phyloP scores from a whole-genome alignment of 2,113 vertebrate genomes.

The Tautogolabrus adspersus region DNA sequence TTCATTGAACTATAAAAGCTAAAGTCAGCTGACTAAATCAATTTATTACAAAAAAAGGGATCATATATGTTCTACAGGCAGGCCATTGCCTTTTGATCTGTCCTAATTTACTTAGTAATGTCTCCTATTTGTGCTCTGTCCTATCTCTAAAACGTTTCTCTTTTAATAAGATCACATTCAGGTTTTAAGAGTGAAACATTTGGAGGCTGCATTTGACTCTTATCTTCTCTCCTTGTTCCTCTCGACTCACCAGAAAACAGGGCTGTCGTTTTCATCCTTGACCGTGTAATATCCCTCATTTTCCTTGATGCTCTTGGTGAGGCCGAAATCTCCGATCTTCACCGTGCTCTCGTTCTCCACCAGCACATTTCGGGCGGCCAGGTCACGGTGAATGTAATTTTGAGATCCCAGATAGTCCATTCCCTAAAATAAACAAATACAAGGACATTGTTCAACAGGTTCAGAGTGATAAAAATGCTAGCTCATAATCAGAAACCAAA shows the following conservation, averaged over 20 bases:
- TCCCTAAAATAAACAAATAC: constrained; percentile 74
- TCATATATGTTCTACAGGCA: too few species aligned
- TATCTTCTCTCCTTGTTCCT: neutral
- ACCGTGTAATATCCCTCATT: constrained; percentile 97
- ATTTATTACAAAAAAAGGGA: too few species aligned
- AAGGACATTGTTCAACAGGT: neutral
- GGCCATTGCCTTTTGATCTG: too few species aligned
- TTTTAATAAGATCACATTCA: too few species aligned
- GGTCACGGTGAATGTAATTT: constrained; percentile 95
- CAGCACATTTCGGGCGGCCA: constrained; percentile 95
- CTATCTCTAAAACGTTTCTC: too few species aligned
- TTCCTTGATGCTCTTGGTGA: constrained; percentile 96
- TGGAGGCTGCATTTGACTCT: neutral
- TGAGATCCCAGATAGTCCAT: constrained; percentile 95
- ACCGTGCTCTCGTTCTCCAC: constrained; percentile 94
- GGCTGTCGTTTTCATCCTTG: constrained; percentile 94
- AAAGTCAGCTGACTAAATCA: too few species aligned
- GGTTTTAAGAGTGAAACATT: neutral
- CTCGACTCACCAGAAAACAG: constrained; percentile 92
- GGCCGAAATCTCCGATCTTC: constrained; percentile 97
- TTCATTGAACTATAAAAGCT: too few species aligned
- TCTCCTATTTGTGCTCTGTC: too few species aligned
- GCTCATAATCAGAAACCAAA: too few species aligned
- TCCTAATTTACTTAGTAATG: too few species aligned
- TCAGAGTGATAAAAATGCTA: neutral